Evolutionary conservation across 2,888 invertebrate genomes (phyloP), one percentile per base, ranked within the genome.

Genomic region (Notodonta dromedarius): DNA sequence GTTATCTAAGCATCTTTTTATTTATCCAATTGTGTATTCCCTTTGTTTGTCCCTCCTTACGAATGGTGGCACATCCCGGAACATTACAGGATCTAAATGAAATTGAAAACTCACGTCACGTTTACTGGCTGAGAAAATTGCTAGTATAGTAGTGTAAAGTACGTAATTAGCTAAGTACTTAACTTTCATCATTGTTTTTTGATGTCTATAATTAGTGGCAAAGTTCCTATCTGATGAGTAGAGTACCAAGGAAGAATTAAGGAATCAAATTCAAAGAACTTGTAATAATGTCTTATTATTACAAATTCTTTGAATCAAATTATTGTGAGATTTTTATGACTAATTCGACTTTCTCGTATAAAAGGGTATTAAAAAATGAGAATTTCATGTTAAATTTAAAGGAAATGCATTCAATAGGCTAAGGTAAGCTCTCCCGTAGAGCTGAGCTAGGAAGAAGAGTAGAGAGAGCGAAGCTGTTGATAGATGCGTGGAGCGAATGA

Each of bases 361-460:
- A 40, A 42, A 42, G 42, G 42, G 9, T 44, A 46, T 13, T n/a
- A 3, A 46, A n/a, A 5, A 4, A 46, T 46, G 46, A n/a, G 46
- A 46, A 46, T 46, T 4, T n/a, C 13, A n/a, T 46, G 13, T 46
- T n/a, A 4, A 46, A n/a, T 46, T 5, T n/a, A n/a, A 46, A n/a
- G 46, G n/a, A 46, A 46, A 46, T 46, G 46, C 46, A 46, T 46
- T n/a, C 46, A n/a, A 46, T n/a, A 46, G 46, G 46, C 5, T n/a
- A 46, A n/a, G 13, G 46, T 46, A 4, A n/a, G 13, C 9, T 13
- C n/a, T 46, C n/a, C 46, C 2, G 46, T 46, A n/a, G 46, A n/a
- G 46, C 44, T 24, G 24, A 24, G 42, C 4, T 42, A 12, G 8
- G 11, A 42, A 9, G 42, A 5, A 2, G 24, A 42, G 42, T 4